Evolutionary conservation across 2,888 invertebrate genomes (phyloP).

Genomic region (Thymelicus acteon): DNA sequence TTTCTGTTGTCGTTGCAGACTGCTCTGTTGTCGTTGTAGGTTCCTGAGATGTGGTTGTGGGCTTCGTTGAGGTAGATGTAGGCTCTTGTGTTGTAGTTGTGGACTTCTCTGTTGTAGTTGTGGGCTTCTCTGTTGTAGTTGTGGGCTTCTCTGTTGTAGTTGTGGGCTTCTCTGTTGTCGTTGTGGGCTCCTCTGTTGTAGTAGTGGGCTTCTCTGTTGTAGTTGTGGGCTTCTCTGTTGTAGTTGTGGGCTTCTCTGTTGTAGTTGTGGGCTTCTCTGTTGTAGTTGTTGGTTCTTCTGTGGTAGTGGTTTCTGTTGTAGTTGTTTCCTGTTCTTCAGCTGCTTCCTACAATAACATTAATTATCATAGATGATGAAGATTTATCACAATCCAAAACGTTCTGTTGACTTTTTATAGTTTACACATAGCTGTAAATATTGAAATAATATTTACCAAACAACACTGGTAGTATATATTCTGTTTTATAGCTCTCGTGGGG

Average conservation of each 20-base stretch:
- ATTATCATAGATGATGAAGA: not conserved
- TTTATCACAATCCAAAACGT: too few relatives aligned
- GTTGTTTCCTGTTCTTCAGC: constrained; percentile 53
- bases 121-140: constrained; percentile 8
- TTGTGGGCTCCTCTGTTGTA: not conserved
- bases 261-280: not conserved
- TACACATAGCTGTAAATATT: too few relatives aligned
- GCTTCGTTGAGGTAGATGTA: too few relatives aligned
- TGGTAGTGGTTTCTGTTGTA: constrained; percentile 11
- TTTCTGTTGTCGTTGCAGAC: constrained; percentile 24
- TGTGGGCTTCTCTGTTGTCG: not conserved
- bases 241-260: constrained; percentile 18
- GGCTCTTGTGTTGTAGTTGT: not conserved
- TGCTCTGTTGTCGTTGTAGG: constrained; percentile 13
- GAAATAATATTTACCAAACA: constrained; percentile 60
- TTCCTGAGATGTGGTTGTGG: not conserved
- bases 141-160: constrained; percentile 15
- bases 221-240: constrained; percentile 7
- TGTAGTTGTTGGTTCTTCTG: not conserved
- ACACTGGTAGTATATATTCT: constrained; percentile 64
- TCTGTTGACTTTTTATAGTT: too few relatives aligned
- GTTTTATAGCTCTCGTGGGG: constrained; percentile 54
- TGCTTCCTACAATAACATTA: constrained; percentile 57
- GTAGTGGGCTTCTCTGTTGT: not conserved
- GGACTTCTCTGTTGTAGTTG: not conserved